Conservation (phyloP, 2,797 vertebrate genomes). For the Liparis tanakae region DNA sequence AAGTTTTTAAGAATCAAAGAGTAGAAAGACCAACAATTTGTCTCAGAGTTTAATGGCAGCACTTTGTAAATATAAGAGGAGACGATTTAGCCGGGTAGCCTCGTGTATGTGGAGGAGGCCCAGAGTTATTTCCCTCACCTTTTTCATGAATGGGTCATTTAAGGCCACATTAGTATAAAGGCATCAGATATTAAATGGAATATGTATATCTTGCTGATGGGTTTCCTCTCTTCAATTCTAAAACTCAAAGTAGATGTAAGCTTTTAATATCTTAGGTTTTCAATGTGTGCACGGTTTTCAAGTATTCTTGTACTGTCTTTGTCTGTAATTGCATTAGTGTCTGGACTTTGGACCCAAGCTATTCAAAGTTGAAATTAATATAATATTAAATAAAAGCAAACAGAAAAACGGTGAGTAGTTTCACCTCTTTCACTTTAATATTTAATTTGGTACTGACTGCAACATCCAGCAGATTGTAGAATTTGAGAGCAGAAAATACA, state of each 20-base stretch:
- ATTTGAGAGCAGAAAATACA: neutral
- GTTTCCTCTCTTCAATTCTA: neutral
- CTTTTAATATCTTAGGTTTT: conserved; percentile 1
- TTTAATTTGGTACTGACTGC: neutral
- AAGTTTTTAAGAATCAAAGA: conserved; percentile 16
- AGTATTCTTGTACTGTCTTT: neutral
- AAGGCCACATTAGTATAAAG: neutral
- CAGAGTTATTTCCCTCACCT: neutral
- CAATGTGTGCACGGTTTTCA: neutral
- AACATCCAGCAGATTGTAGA: neutral
- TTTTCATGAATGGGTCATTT: neutral
- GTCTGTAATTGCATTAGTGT: neutral
- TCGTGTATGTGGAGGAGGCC: neutral
- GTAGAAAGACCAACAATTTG: neutral
- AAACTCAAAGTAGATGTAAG: neutral
- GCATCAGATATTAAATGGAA: neutral
- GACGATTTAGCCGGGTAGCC: neutral
- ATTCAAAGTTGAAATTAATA: neutral
- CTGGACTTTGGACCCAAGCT: neutral
- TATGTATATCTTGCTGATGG: neutral
- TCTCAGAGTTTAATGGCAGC: neutral
- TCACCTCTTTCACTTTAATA: neutral
- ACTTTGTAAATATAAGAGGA: neutral
- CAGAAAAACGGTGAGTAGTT: neutral
- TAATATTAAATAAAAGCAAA: neutral